Base-by-base conservation (phyloP, 2,888 invertebrate genomes). In the Dioctria rufipes region DNA sequence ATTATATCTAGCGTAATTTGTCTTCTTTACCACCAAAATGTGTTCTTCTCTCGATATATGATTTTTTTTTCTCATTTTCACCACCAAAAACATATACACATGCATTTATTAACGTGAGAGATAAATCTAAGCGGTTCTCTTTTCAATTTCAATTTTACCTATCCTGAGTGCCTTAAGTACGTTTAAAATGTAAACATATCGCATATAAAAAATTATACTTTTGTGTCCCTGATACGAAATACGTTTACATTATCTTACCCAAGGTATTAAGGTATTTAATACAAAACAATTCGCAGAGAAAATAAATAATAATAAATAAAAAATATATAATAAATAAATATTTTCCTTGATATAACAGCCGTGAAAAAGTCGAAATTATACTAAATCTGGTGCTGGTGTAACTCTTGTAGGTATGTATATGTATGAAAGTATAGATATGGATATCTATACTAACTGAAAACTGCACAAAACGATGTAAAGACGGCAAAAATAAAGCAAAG, bases 331-430 rank as follows among this genome's bases (percentile, higher is more conserved):
- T n/a, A n/a, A n/a, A n/a, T 39, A 46, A 49, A 37, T 54, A 51
- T 25, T 71, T 71, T 71, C n/a, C 5, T 11, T 71, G 49, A 9
- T 37, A 9, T 54, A 40, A 54, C 9, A 71, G 25, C 51, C 71
- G 71, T 71, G 71, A 54, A 71, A 8, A 51, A 2, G 13, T 49
- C 39, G 43, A 46, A 71, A 71, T 71, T 71, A 71, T 71, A 11
- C 54, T 4, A 54, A 51, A 71, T 39, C 0, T 49, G 54, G 25
- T n/a, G 46, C 11, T 37, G 54, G 51, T 71, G 37, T 71, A 71
- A 54, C 46, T 37, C 37, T 71, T 46, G 11, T 46, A 5, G 25
- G 25, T 25, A 25, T 25, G 25, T 25, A 2, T 25, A 2, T 71
- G 37, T 54, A 37, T 71, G 51, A 9, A 40, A 51, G 71, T 37